These are phyloP conservation scores for Sebastes baramenuke DNA, from an alignment of 2,797 vertebrate genomes.

Conservation along the genomic window DNA sequence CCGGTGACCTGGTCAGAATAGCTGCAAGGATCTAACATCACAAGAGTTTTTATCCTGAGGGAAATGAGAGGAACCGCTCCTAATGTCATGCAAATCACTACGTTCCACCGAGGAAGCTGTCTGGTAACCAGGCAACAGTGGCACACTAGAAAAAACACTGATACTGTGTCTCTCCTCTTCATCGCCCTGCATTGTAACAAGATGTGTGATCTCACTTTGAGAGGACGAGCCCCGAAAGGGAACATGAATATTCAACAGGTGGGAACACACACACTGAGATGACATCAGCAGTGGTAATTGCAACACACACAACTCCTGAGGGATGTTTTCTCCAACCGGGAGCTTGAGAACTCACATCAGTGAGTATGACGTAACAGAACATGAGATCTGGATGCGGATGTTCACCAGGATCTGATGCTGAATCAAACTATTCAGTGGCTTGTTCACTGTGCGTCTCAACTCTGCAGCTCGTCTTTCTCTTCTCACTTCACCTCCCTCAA, in stretches of 20 bases:
- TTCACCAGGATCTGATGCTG: conserved; percentile 5
- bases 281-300: conserved; percentile 59
- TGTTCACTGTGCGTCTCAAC: background rate
- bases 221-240: conserved; percentile 35
- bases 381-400: conserved; percentile 13
- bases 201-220: conserved; percentile 49
- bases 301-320: conserved; percentile 3
- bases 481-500: conserved; percentile 20
- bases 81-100: conserved; percentile 74
- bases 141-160: conserved; percentile 15
- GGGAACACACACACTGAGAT: background rate
- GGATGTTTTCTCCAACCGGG: background rate
- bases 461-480: background rate
- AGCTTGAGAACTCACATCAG: conserved; percentile 2
- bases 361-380: conserved; percentile 48
- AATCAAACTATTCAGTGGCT: background rate
- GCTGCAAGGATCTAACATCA: conserved; percentile 11
- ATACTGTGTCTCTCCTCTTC: conserved; percentile 18
- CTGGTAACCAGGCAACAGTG: conserved; percentile 75
- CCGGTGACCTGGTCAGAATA: conserved; percentile 32
- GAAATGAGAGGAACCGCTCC: conserved; percentile 41
- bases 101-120: conserved; percentile 50
- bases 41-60: conserved; percentile 17
- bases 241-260: conserved; percentile 77
- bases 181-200: conserved; percentile 20